Conservation (phyloP, 2,113 vertebrate species). For the Albula goreensis region DNA sequence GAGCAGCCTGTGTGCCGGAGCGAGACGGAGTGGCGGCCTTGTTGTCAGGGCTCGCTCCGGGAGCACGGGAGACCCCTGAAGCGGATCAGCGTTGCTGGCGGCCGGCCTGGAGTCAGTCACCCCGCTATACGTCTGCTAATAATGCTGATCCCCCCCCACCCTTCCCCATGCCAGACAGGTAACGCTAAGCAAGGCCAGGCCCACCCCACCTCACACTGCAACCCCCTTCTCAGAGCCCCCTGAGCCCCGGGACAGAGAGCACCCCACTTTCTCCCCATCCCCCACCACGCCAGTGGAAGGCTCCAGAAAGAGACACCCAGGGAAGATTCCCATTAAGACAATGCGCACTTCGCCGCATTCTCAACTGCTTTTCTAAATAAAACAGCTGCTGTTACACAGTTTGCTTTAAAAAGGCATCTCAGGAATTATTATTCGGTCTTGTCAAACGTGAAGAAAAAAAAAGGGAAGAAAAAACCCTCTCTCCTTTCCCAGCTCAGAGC, state of each 20-base stretch:
- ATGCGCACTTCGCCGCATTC: background rate
- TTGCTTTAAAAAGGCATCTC: slow-evolving; percentile 3
- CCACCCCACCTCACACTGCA: slow-evolving; percentile 65
- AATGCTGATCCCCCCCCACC: slow-evolving; percentile 65
- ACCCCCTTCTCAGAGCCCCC: too few species aligned
- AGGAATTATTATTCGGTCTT: background rate
- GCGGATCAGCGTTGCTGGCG: slow-evolving; percentile 50
- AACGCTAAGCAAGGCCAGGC: background rate
- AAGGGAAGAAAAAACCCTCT: background rate
- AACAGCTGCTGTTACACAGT: background rate
- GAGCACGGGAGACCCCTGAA: slow-evolving; percentile 59
- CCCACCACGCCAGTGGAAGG: background rate
- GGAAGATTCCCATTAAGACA: slow-evolving; percentile 1
- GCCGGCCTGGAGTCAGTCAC: slow-evolving; percentile 74
- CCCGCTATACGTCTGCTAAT: slow-evolving; percentile 79
- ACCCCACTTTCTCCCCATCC: background rate
- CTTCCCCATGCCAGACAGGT: background rate
- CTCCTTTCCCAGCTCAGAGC: background rate
- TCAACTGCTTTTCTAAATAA: background rate
- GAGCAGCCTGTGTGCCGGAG: slow-evolving; percentile 23
- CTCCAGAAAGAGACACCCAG: background rate
- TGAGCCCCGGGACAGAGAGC: slow-evolving; percentile 68
- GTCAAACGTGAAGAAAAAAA: background rate
- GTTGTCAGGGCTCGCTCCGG: slow-evolving; percentile 47
- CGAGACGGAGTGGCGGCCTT: slow-evolving; percentile 23